phyloP scores from a whole-genome alignment of 2,888 invertebrate species.

The Drosophila prostipennis region DNA sequence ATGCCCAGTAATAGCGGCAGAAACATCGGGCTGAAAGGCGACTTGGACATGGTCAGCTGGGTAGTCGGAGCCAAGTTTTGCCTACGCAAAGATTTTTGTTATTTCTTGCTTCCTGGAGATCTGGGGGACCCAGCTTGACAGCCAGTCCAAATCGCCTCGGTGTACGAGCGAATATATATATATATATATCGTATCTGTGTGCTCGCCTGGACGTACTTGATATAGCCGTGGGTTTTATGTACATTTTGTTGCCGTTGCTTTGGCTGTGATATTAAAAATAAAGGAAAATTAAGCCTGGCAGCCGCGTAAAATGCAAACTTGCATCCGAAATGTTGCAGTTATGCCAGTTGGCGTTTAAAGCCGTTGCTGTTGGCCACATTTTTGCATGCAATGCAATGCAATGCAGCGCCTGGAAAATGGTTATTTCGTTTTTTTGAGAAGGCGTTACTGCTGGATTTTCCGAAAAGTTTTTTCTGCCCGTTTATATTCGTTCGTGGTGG shows the following conservation, averaged over 20 bases:
- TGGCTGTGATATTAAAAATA: conserved; percentile 72
- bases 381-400: conserved; percentile 68
- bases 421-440: conserved; percentile 60
- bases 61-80: conserved; percentile 69
- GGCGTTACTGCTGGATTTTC: conserved; percentile 73
- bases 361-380: conserved; percentile 55
- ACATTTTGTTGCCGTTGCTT: conserved; percentile 52
- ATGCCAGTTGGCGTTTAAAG: conserved; percentile 55
- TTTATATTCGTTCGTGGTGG: conserved; percentile 43
- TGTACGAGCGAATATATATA: neutral
- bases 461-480: conserved; percentile 40
- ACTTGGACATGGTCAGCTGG: conserved; percentile 31
- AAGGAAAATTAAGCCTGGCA: conserved; percentile 79
- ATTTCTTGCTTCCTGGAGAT: conserved; percentile 66
- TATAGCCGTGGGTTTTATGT: conserved; percentile 72
- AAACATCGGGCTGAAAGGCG: conserved; percentile 16
- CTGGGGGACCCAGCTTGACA: conserved; percentile 45
- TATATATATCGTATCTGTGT: conserved; percentile 26
- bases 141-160: conserved; percentile 18
- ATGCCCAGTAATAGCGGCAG: conserved; percentile 15
- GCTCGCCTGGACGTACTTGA: conserved; percentile 34
- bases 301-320: conserved; percentile 80
- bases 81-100: conserved; percentile 72
- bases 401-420: conserved; percentile 56
- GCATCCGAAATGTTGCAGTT: conserved; percentile 69